phyloP scores from a whole-genome alignment of 2,797 vertebrate genomes.

The Ctenopoma multispine region DNA sequence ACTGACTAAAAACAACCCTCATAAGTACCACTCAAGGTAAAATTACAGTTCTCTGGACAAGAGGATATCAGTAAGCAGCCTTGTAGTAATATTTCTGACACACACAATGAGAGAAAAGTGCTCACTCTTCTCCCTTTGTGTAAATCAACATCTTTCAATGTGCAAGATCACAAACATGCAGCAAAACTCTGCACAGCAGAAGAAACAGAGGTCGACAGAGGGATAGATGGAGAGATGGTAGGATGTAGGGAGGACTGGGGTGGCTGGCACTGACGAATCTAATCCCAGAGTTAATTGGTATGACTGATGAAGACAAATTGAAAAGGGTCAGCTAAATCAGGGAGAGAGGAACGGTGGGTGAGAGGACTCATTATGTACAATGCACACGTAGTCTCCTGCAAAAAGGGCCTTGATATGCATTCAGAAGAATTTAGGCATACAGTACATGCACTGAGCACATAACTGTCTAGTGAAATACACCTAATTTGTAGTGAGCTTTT shows the following conservation, averaged over 20 bases:
- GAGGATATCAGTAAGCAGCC: conserved; percentile 21
- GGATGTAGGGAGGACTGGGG: conserved; percentile 26
- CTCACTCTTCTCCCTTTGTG: conserved; percentile 20
- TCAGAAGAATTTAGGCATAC: conserved; percentile 1
- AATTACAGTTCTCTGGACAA: conserved; percentile 34
- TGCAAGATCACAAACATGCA: conserved; percentile 2
- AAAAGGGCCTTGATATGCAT: conserved; percentile 1
- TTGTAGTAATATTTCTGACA: conserved; percentile 31
- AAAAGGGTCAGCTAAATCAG: conserved; percentile 73
- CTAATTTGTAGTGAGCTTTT: conserved; percentile 1
- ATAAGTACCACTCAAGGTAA: conserved; percentile 8
- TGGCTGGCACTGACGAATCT: conserved; percentile 67
- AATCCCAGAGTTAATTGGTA: conserved; percentile 75
- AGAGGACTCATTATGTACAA: conserved; percentile 22
- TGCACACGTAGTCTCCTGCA: conserved; percentile 14
- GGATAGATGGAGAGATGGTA: conserved; percentile 26
- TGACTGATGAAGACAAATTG: conserved; percentile 81
- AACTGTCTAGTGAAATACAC: neutral
- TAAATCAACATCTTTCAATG: conserved; percentile 8
- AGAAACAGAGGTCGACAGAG: conserved; percentile 7
- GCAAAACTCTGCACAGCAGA: conserved; percentile 13
- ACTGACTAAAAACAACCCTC: conserved; percentile 3
- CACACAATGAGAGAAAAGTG: conserved; percentile 26
- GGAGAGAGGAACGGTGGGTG: conserved; percentile 19
- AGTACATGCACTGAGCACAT: neutral